These are phyloP conservation scores for Cyclargus thomasi DNA, from an alignment of 1,140 invertebrate species.

Conservation along the genomic window DNA sequence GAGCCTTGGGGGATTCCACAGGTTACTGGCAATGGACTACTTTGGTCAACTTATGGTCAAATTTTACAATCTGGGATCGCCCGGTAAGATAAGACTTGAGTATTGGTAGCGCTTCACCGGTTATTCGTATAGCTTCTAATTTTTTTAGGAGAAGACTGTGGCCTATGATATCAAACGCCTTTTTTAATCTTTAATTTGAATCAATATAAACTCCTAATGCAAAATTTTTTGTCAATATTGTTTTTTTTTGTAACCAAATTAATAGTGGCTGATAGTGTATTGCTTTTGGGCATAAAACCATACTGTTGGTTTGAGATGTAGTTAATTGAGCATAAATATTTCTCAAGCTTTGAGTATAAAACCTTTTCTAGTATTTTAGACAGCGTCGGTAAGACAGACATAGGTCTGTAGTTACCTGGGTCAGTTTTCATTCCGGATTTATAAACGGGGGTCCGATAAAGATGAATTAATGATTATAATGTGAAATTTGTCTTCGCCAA, in stretches of 20 bases:
- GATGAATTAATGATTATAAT: no score
- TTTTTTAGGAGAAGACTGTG: slow-evolving; percentile 17
- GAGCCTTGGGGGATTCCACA: no score
- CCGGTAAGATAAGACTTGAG: no score
- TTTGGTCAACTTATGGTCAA: no score
- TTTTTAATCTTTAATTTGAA: no score
- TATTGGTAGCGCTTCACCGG: not conserved
- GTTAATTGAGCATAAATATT: slow-evolving; percentile 11
- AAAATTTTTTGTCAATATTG: slow-evolving; percentile 18
- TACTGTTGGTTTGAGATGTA: slow-evolving; percentile 20
- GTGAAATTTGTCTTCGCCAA: not conserved
- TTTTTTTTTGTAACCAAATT: slow-evolving; percentile 19
- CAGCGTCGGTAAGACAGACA: slow-evolving; percentile 19
- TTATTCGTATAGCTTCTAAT: slow-evolving; percentile 1
- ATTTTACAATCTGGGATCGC: no score
- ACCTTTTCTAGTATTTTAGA: slow-evolving; percentile 22
- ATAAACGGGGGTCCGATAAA: slow-evolving; percentile 14
- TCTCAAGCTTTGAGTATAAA: not conserved
- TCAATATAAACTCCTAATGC: slow-evolving; percentile 12
- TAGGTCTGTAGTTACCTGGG: slow-evolving; percentile 22
- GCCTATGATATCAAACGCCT: slow-evolving; percentile 12
- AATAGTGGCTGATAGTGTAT: slow-evolving; percentile 15
- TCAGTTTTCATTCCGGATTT: slow-evolving; percentile 21
- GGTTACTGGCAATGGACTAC: no score
- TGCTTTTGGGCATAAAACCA: slow-evolving; percentile 23